These are phyloP conservation scores for Electrona antarctica DNA, from an alignment of 2,113 vertebrate genomes.

Conservation along the genomic window DNA sequence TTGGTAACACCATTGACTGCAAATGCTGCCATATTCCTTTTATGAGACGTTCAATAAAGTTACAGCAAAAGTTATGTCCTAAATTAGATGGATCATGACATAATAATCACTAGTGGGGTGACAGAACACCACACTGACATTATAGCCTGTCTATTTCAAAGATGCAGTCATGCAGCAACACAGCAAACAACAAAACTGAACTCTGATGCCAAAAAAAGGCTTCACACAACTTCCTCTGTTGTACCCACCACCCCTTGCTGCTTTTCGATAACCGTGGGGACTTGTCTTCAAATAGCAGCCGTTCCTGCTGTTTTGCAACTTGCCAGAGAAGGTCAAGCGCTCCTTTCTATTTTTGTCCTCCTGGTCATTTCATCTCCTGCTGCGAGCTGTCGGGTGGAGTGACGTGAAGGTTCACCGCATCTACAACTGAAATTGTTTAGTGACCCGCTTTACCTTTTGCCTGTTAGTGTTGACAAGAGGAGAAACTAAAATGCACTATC, in stretches of 20 bases:
- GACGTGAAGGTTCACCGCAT: conserved; percentile 25
- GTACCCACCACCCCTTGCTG: conserved; percentile 38
- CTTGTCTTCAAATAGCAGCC: conserved; percentile 33
- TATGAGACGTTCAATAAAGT: too few species aligned
- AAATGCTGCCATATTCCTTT: too few species aligned
- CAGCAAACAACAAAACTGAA: conserved; percentile 2
- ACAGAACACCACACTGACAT: background rate
- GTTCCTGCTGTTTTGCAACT: conserved; percentile 27
- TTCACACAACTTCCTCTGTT: conserved; percentile 11
- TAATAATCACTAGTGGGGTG: too few species aligned
- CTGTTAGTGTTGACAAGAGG: conserved; percentile 22
- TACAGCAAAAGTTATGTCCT: too few species aligned
- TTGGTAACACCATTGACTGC: too few species aligned
- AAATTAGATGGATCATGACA: too few species aligned
- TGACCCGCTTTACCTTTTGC: conserved; percentile 9
- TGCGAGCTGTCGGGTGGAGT: conserved; percentile 28
- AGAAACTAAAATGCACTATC: background rate
- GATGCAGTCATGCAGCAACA: background rate
- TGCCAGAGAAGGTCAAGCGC: conserved; percentile 20
- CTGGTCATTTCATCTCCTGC: conserved; percentile 43
- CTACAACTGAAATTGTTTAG: conserved; percentile 12
- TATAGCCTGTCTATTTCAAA: background rate
- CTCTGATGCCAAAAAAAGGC: background rate
- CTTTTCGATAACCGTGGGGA: conserved; percentile 56
- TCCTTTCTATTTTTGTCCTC: conserved; percentile 24